Percentiles rank a stretch among this genome's conserved stretches.
Conservation (phyloP, 2,113 vertebrate species). For the Lipotes vexillifer region DNA sequence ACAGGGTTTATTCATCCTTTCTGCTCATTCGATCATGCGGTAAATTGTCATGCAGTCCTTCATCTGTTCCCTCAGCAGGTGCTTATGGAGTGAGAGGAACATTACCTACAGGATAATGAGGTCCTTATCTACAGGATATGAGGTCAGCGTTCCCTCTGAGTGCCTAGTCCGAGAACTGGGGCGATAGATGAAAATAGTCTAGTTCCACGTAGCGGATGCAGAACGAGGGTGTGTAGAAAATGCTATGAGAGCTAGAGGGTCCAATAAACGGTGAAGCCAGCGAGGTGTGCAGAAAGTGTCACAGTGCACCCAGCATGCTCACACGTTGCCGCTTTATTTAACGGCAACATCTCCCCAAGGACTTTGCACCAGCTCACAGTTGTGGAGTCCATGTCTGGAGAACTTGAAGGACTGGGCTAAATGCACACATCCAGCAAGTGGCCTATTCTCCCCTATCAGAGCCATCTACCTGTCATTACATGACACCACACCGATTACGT, state of each 20-base stretch:
- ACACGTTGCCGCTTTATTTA: accelerated
- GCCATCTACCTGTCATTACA: accelerated
- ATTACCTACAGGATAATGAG: neutral
- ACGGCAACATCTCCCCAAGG: no score
- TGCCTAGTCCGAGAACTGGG: accelerated
- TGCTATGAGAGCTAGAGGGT: neutral
- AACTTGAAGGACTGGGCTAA: neutral
- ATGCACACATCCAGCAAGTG: neutral
- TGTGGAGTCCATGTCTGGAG: accelerated
- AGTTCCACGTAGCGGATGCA: accelerated
- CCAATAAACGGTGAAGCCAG: neutral
- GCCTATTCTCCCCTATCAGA: neutral
- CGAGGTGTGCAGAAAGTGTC: neutral
- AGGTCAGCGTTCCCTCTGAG: neutral
- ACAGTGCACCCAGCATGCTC: accelerated
- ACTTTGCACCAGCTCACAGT: neutral
- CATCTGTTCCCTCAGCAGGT: neutral
- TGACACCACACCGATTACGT: accelerated
- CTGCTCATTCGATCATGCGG: neutral
- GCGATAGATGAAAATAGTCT: neutral
- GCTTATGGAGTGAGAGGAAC: neutral
- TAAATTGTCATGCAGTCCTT: no score
- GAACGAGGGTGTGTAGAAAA: neutral
- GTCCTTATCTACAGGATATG: no score
- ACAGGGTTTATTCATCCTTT: neutral